Base-by-base conservation (phyloP, 2,797 vertebrate species). In the Hipposideros larvatus region DNA sequence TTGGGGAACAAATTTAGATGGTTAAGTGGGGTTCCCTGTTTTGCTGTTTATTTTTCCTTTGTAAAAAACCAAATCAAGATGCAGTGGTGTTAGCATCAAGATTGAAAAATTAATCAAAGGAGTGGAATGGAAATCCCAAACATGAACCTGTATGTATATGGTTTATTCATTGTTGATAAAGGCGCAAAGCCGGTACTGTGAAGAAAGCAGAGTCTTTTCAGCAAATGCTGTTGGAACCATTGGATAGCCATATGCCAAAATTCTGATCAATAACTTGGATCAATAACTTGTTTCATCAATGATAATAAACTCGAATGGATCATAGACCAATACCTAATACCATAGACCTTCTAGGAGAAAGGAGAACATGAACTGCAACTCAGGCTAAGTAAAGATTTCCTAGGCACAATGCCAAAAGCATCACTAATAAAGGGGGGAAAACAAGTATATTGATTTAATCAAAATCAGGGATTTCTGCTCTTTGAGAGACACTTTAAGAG, bases 41-140 rank as follows among this genome's bases (percentile, higher is more conserved):
- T 95, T 75, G 53, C 53, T 87, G 11, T 55, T 92, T 43, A 74
- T 11, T 80, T 92, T 95, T 87, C 21, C 48, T 48, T 63, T 41
- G 24, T 11, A 84, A 73, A 94, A 91, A 59, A 51, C 21, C 70
- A 70, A 90, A 65, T 51, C 55, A 57, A 83, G 18, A 70, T 24
- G 4, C 5, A 53, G 28, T 26, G 28, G 18, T 82, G 3, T 75
- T 51, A 75, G 31, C 37, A 66, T 41, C 13, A 57, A 37, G 70
- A 87, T 4, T 26, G 31, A 77, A 75, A 80, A 34, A 59, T 11
- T 24, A 19, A 88, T 34, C 53, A 63, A 84, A 63, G 37, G 53
- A 77, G 70, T 13, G 16, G 34, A 70, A 51, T 28, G 22, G 41
- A 46, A 86, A 77, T 34, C n/a, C 22, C 71, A 55, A 43, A 82